phyloP scores from a whole-genome alignment of 2,113 vertebrate genomes.

The Equus quagga region DNA sequence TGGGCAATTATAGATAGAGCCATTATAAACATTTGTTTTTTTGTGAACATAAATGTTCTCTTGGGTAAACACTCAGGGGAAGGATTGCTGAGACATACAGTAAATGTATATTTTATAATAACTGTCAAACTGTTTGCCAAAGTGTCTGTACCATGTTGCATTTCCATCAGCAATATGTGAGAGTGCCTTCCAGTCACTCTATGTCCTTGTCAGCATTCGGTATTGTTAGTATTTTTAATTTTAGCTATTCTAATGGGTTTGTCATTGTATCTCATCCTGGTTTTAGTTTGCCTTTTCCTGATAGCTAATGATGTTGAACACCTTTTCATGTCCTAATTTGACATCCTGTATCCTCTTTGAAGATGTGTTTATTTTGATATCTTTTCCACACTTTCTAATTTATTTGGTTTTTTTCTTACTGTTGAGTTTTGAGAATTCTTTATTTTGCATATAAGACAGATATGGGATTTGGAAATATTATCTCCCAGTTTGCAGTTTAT shows the following conservation, averaged over 20 bases:
- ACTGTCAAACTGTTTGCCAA: neutral
- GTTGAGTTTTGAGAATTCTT: conserved; percentile 29
- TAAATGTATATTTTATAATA: neutral
- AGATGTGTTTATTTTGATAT: neutral
- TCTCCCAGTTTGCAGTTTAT: neutral
- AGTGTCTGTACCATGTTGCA: neutral
- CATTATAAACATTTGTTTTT: neutral
- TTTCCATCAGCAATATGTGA: neutral
- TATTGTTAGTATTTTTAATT: neutral
- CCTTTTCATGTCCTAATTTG: neutral
- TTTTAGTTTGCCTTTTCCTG: conserved; percentile 26
- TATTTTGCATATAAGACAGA: neutral
- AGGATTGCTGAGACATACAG: neutral
- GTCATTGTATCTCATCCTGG: neutral
- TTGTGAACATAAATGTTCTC: neutral
- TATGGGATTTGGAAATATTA: conserved; percentile 5
- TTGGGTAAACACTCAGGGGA: neutral
- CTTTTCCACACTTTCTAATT: neutral
- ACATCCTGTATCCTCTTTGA: neutral
- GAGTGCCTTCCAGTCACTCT: neutral
- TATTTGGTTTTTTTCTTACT: neutral
- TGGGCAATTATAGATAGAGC: neutral
- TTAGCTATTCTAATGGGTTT: neutral
- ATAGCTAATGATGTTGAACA: neutral
- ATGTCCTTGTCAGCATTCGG: neutral